Conservation (phyloP, 2,888 invertebrate genomes). For the Hypselothyrea guttata region DNA sequence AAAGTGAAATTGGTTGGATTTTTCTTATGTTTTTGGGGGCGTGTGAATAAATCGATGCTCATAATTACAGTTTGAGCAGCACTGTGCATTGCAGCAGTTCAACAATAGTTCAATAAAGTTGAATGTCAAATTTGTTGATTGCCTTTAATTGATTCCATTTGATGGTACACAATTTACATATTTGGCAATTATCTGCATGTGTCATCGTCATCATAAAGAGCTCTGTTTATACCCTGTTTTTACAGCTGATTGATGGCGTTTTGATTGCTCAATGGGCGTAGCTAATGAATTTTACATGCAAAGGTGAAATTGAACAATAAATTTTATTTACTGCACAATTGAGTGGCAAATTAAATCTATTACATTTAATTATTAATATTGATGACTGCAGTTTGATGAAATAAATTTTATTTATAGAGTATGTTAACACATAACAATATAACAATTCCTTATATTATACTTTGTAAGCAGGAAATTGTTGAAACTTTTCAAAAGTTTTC, state of each 20-base stretch:
- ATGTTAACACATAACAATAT: too few species aligned
- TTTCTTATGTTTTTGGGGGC: constrained; percentile 29
- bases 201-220: constrained; percentile 17
- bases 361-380: background rate
- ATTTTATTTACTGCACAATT: constrained; percentile 30
- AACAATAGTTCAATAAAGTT: constrained; percentile 40
- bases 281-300: constrained; percentile 13
- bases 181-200: constrained; percentile 59
- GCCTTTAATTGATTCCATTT: constrained; percentile 62
- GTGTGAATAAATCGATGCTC: constrained; percentile 50
- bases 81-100: constrained; percentile 37
- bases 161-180: constrained; percentile 58
- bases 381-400: background rate
- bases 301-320: constrained; percentile 7
- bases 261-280: constrained; percentile 40
- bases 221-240: too few species aligned
- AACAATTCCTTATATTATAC: too few species aligned
- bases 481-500: too few species aligned
- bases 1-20: constrained; percentile 68
- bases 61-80: constrained; percentile 37
- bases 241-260: constrained; percentile 57
- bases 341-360: constrained; percentile 22
- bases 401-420: too few species aligned
- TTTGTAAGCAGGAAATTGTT: too few species aligned
- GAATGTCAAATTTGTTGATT: constrained; percentile 55